Percentiles rank a stretch among this genome's conserved stretches.
Evolutionary conservation across 2,113 vertebrate genomes (phyloP).

Genomic region (Oreochromis spilurus): DNA sequence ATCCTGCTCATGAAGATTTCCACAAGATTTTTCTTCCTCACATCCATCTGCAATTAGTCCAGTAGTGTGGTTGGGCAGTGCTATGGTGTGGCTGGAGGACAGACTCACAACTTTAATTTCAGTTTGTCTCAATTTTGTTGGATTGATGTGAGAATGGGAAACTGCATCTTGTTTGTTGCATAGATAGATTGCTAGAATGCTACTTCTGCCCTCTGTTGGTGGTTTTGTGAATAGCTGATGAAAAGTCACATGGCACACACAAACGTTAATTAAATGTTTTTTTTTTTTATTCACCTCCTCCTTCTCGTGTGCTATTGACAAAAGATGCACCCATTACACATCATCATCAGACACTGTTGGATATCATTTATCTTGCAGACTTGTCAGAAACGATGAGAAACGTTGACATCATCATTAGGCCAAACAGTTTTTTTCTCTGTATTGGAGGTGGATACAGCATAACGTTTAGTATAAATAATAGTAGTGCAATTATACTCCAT

Average conservation of each 20-base stretch:
- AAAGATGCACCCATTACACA: slow-evolving; percentile 42
- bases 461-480: slow-evolving; percentile 67
- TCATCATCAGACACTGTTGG: slow-evolving; percentile 37
- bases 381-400: slow-evolving; percentile 25
- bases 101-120: neutral
- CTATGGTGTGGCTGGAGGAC: neutral
- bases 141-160: neutral
- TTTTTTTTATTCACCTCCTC: slow-evolving; percentile 58
- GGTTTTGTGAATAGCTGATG: neutral
- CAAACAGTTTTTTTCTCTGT: slow-evolving; percentile 45
- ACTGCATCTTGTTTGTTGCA: neutral
- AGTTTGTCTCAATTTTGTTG: neutral
- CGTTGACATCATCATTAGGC: slow-evolving; percentile 35
- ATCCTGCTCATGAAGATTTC: neutral
- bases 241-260: neutral
- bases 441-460: slow-evolving; percentile 58
- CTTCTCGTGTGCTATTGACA: slow-evolving; percentile 44
- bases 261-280: slow-evolving; percentile 29
- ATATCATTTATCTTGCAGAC: slow-evolving; percentile 6
- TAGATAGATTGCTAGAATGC: accelerated
- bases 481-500: slow-evolving; percentile 74
- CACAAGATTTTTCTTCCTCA: neutral
- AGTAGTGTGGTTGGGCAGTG: accelerated
- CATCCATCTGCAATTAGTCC: neutral
- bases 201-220: slow-evolving; percentile 7